These are phyloP conservation scores for Molanna angustata DNA, from an alignment of 2,888 invertebrate genomes.

Conservation along the genomic window DNA sequence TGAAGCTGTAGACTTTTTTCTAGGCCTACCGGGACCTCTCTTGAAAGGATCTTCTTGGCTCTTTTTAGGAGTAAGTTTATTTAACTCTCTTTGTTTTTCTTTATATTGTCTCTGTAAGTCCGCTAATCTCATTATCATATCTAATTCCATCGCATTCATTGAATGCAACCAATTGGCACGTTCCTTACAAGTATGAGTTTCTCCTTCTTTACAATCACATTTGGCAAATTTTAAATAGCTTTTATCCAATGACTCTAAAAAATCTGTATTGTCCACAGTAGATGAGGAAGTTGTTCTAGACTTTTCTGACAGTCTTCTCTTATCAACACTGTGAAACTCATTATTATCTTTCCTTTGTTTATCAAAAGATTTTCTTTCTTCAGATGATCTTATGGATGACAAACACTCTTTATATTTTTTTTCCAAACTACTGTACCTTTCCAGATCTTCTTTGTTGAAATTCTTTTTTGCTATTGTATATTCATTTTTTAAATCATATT, in stretches of 20 bases:
- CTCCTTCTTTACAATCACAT: conserved; percentile 18
- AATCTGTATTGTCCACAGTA: conserved; percentile 41
- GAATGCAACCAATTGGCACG: conserved; percentile 56
- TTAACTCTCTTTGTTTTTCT: conserved; percentile 81
- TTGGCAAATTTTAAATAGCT: conserved; percentile 44
- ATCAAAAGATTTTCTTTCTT: conserved; percentile 33
- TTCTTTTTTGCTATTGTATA: conserved; percentile 34
- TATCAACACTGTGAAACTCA: conserved; percentile 30
- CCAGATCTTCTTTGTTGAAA: conserved; percentile 22
- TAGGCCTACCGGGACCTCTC: conserved; percentile 45
- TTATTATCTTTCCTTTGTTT: conserved; percentile 24
- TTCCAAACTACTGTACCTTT: conserved; percentile 35
- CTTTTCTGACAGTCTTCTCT: conserved; percentile 37
- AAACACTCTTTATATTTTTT: conserved; percentile 31
- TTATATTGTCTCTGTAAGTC: conserved; percentile 79
- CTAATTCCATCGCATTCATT: conserved; percentile 73
- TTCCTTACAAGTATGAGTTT: conserved; percentile 30
- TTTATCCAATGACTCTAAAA: conserved; percentile 39
- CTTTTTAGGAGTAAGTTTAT: conserved; percentile 62
- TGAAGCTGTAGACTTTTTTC: conserved; percentile 45
- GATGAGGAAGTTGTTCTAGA: conserved; percentile 38
- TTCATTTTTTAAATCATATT: conserved; percentile 34
- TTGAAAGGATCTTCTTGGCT: conserved; percentile 46
- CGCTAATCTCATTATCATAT: conserved; percentile 77
- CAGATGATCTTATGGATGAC: conserved; percentile 27